A percentile compares a stretch with the other conserved stretches of the same genome.
Conservation (phyloP, 53 echinoderm and acorn worm genomes). For the Temnopleurus reevesii region DNA sequence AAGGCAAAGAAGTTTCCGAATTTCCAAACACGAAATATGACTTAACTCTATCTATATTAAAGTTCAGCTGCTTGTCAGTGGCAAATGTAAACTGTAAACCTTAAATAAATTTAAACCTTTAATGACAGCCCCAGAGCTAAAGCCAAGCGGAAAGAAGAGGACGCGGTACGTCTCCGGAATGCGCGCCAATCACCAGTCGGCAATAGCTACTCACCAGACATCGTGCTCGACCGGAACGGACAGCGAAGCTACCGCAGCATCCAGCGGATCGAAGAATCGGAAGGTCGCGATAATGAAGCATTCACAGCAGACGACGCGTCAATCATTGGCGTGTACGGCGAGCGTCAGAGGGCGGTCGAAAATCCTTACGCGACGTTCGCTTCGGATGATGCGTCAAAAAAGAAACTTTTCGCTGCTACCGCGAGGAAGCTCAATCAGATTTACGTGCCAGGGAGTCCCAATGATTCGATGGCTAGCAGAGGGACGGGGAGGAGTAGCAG, state of each 20-base stretch:
- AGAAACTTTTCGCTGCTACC: conserved; percentile 3
- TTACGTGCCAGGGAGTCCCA: conserved; percentile 21
- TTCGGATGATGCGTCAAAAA: neutral
- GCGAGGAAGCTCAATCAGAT: conserved; percentile 9
- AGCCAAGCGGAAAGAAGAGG: neutral
- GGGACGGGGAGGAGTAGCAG: neutral
- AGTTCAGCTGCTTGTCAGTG: too few relatives aligned
- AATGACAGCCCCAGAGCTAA: neutral
- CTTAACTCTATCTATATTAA: too few relatives aligned
- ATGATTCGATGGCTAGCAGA: neutral
- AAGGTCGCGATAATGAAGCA: neutral
- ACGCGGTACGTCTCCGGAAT: neutral
- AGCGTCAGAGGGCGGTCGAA: conserved; percentile 8
- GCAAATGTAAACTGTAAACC: too few relatives aligned
- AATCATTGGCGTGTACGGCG: neutral
- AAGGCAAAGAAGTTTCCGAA: too few relatives aligned
- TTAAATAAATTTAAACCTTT: neutral
- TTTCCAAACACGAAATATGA: too few relatives aligned
- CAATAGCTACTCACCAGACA: neutral
- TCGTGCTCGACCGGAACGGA: neutral
- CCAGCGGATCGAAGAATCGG: neutral
- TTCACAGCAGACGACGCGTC: conserved; percentile 6
- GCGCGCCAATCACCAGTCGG: neutral
- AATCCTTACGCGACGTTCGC: conserved; percentile 17
- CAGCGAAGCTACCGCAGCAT: neutral